Evolutionary conservation across 2,888 invertebrate species (phyloP), one percentile per base, ranked within the genome.

Genomic region (Drosophila emarginata): DNA sequence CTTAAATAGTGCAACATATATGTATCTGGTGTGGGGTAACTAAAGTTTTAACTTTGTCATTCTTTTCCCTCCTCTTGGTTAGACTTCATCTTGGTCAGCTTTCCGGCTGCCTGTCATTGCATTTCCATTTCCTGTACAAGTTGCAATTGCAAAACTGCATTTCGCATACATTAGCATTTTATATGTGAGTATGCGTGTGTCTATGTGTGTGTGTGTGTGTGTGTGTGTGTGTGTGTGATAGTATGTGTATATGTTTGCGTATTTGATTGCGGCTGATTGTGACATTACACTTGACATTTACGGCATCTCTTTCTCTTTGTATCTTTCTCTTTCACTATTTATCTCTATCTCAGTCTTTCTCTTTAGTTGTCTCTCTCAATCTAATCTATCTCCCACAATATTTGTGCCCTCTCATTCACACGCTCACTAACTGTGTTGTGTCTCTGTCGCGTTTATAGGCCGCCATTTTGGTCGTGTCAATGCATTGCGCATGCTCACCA

Each of bases 221-320:
- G 40, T 67, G 51, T 51, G 51, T 57, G 50, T 39, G 51, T 62
- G 54, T 51, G 23, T 62, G 64, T 61, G 65, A 61, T 74, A 50
- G 58, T 65, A 23, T 53, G 58, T 65, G 68, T 72, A 65, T 66
- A 68, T 80, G 80, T 80, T 80, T 80, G 72, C 81, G 72, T 85
- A 85, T 80, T 84, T 84, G 87, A 84, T 81, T 83, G 86, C 87
- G 76, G 85, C 79, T 86, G 87, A 89, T 89, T 89, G 86, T 90
- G 90, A 90, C 90, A 90, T 90, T 90, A 90, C 90, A 90, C 90
- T 90, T 90, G 90, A 90, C 90, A 90, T 90, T 90, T 89, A 88
- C 81, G 85, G 79, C 81, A 64, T 54, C 71, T 39, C 56, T 70
- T 57, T 18, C 57, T 45, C 39, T 36, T 75, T 60, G 64, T 12